These are phyloP conservation scores for Plodia interpunctella DNA, from an alignment of 1,140 invertebrate genomes.

Conservation along the genomic window DNA sequence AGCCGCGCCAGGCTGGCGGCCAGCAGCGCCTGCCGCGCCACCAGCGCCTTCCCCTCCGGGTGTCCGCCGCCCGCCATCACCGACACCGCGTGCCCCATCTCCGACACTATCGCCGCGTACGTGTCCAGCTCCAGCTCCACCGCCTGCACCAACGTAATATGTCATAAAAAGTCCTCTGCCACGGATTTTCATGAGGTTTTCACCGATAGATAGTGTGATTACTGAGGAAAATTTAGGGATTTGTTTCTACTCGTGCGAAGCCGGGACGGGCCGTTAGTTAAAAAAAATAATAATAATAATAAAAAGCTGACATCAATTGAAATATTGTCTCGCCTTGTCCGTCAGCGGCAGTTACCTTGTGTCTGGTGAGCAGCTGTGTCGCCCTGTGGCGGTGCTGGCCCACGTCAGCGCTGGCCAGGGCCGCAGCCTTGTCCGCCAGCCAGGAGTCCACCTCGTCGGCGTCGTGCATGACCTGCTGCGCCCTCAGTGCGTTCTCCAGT, in stretches of 20 bases:
- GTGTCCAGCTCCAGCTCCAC: conserved; percentile 95
- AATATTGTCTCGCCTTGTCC: too few species aligned
- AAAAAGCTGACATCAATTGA: too few species aligned
- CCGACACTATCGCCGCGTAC: conserved; percentile 93
- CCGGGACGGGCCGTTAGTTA: too few species aligned
- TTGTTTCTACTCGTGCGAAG: too few species aligned
- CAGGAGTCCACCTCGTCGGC: conserved; percentile 95
- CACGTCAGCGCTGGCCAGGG: conserved; percentile 88
- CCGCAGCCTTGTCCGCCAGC: conserved; percentile 88
- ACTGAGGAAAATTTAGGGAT: too few species aligned
- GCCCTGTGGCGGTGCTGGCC: conserved; percentile 93
- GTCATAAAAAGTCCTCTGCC: too few species aligned
- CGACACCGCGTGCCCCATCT: conserved; percentile 92
- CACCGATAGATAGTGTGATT: too few species aligned
- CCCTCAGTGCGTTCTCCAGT: conserved; percentile 90
- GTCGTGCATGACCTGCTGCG: conserved; percentile 94
- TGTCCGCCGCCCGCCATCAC: conserved; percentile 86
- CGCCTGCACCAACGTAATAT: conserved; percentile 80
- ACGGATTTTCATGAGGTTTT: too few species aligned
- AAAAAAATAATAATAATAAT: too few species aligned
- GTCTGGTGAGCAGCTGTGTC: conserved; percentile 93
- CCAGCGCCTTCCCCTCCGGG: conserved; percentile 88
- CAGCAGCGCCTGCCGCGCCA: conserved; percentile 86
- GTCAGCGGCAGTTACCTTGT: conserved; percentile 84
- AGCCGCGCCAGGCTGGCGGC: conserved; percentile 88